phyloP scores from a whole-genome alignment of 2,113 vertebrate species.

The Dicrurus megarhynchus region DNA sequence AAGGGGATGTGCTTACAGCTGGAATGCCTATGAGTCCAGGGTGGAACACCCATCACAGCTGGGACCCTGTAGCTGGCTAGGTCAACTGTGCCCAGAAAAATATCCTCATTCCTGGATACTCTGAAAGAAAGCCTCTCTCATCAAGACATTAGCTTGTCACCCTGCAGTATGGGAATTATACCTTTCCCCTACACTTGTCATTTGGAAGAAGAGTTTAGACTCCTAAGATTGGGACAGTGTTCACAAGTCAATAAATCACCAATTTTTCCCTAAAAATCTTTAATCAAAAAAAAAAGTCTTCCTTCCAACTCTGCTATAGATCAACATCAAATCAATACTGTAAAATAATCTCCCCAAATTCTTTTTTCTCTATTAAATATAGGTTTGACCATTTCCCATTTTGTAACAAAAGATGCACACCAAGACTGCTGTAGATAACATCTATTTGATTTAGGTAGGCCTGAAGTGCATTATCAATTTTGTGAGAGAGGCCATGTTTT shows the following conservation, averaged over 20 bases:
- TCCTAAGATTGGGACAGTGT: not conserved
- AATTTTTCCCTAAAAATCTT: not conserved
- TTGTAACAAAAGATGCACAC: not conserved
- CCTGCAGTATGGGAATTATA: not conserved
- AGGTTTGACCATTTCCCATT: not conserved
- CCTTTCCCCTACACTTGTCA: not conserved
- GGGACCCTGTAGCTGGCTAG: not conserved
- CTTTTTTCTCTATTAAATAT: not conserved
- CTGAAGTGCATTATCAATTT: not conserved
- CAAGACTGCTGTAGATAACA: not conserved
- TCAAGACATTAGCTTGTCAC: not conserved
- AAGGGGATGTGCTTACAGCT: not conserved
- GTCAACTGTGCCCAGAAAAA: not conserved
- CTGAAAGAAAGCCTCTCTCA: not conserved
- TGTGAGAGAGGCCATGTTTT: not conserved
- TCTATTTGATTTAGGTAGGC: not conserved
- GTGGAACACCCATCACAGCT: not conserved
- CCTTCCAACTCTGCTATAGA: not conserved
- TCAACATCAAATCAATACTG: not conserved
- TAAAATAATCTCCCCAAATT: not conserved
- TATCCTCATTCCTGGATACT: not conserved
- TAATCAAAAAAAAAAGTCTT: not conserved
- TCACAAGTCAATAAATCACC: not conserved
- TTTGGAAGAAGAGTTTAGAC: not conserved
- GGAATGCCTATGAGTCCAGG: rapidly evolving